These are phyloP conservation scores for Stichodactyla mertensii DNA, from an alignment of 64 coral and sea anemone genomes.

Conservation along the genomic window DNA sequence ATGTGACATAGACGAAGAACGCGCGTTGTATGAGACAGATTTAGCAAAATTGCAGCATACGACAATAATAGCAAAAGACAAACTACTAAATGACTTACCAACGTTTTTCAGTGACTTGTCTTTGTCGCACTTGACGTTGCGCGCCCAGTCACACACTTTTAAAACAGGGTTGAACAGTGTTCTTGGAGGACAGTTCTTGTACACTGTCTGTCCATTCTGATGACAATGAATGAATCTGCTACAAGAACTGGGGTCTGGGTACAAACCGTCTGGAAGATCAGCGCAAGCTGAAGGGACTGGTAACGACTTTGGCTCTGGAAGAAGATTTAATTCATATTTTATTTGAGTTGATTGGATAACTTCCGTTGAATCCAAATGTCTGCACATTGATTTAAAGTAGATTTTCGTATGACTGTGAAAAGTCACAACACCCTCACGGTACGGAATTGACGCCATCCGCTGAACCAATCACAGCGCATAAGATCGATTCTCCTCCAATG, in stretches of 20 bases:
- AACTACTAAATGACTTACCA: not conserved
- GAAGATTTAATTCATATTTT: not conserved
- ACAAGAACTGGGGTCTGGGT: slow-evolving; percentile 5
- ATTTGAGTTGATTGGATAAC: too few relatives aligned
- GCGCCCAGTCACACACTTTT: not conserved
- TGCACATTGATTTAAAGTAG: too few relatives aligned
- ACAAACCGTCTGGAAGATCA: slow-evolving; percentile 1
- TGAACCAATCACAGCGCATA: too few relatives aligned
- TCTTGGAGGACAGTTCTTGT: not conserved
- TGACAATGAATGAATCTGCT: not conserved
- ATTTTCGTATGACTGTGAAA: too few relatives aligned
- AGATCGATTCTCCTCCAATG: too few relatives aligned
- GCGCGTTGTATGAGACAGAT: too few relatives aligned
- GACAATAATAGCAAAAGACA: too few relatives aligned
- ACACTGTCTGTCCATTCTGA: not conserved
- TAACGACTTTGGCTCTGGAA: not conserved
- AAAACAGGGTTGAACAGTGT: not conserved
- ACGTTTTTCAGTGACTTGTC: not conserved
- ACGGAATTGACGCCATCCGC: too few relatives aligned
- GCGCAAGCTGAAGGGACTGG: not conserved
- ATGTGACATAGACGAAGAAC: too few relatives aligned
- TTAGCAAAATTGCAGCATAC: too few relatives aligned
- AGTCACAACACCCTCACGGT: too few relatives aligned
- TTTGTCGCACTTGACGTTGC: not conserved
- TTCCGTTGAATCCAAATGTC: too few relatives aligned